Percentiles rank a stretch among this genome's conserved stretches.
These are phyloP conservation scores for Gracilinanus agilis DNA, from an alignment of 2,113 vertebrate species.

Conservation along the genomic window DNA sequence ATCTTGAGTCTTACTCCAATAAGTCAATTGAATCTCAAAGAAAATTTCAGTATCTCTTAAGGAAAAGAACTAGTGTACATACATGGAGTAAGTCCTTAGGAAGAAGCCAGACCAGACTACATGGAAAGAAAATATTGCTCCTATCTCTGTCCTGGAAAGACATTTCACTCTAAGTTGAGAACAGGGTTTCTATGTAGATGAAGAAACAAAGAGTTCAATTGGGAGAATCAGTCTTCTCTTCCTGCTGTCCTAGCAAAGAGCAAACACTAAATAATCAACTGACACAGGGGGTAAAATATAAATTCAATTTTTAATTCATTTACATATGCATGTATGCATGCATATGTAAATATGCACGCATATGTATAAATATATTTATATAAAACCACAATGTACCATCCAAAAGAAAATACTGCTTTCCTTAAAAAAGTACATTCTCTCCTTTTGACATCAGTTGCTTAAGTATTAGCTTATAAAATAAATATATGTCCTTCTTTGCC, in stretches of 20 bases:
- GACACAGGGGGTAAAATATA: neutral
- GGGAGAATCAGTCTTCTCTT: constrained; percentile 21
- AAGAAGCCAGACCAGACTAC: neutral
- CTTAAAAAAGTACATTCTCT: constrained; percentile 41
- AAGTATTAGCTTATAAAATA: constrained; percentile 56
- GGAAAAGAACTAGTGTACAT: neutral
- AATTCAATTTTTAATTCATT: constrained; percentile 38
- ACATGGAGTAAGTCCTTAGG: neutral
- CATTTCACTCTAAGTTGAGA: neutral
- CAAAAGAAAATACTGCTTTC: neutral
- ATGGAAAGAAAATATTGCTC: neutral
- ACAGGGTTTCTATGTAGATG: neutral
- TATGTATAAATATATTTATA: neutral
- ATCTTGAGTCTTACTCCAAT: neutral
- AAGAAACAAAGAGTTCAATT: neutral
- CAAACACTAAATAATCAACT: neutral
- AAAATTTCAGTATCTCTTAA: neutral
- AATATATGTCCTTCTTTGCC: neutral
- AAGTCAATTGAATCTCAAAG: neutral
- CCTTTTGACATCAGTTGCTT: constrained; percentile 28
- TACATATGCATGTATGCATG: neutral
- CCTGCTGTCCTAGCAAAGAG: neutral
- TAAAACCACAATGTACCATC: neutral
- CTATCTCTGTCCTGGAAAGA: neutral
- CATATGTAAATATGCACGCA: neutral